These are phyloP conservation scores for Helleia helle DNA, from an alignment of 2,888 invertebrate genomes.

Conservation along the genomic window DNA sequence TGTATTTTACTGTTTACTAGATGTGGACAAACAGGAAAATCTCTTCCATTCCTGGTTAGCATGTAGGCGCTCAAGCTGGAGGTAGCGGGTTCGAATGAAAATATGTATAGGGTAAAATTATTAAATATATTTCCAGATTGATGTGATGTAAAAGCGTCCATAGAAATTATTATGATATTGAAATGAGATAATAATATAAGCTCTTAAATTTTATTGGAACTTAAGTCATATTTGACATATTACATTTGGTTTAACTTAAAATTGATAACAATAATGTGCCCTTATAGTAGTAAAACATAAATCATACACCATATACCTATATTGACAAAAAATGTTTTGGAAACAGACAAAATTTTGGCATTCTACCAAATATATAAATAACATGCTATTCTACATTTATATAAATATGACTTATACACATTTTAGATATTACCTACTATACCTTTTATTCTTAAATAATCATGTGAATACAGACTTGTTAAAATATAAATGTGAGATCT, in stretches of 20 bases:
- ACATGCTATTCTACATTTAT: no score
- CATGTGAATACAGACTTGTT: neutral
- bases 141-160: no score
- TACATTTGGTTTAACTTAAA: constrained; percentile 32
- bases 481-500: constrained; percentile 60
- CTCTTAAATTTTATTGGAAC: constrained; percentile 4
- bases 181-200: neutral
- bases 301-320: constrained; percentile 30
- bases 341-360: neutral
- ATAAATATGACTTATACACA: constrained; percentile 2
- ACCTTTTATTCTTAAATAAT: neutral
- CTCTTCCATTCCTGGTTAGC: no score
- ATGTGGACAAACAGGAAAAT: no score
- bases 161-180: no score
- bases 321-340: neutral
- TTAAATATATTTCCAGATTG: no score
- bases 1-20: no score
- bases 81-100: no score
- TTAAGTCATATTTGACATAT: constrained; percentile 24
- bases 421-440: neutral
- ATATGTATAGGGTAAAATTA: no score
- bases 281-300: constrained; percentile 19
- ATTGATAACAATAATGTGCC: constrained; percentile 28
- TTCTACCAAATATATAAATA: no score
- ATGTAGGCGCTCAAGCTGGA: no score